These are phyloP conservation scores for Oscheius sp. DNA, from an alignment of 2,888 invertebrate genomes.

Conservation along the genomic window DNA sequence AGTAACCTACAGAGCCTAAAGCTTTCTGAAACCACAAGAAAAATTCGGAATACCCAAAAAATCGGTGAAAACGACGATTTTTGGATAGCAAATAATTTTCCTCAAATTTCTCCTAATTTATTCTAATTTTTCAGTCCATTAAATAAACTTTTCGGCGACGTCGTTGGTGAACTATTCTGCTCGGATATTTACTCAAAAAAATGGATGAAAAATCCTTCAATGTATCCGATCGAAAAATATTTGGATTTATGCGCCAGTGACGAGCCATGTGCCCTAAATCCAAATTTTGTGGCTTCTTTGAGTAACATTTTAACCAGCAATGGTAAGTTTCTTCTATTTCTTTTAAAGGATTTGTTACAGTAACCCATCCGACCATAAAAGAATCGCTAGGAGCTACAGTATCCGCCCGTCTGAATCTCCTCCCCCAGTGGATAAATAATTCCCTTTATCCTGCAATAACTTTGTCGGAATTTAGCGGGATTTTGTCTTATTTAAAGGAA, in stretches of 20 bases:
- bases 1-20: too few relatives aligned
- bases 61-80: too few relatives aligned
- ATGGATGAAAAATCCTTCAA: conserved; percentile 22
- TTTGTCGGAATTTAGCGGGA: conserved; percentile 3
- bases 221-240: conserved; percentile 8
- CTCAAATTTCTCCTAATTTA: too few relatives aligned
- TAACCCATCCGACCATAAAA: conserved; percentile 5
- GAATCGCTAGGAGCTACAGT: conserved; percentile 1
- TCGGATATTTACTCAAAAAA: conserved; percentile 27
- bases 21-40: too few relatives aligned
- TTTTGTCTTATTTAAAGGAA: conserved; percentile 2
- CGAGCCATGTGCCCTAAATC: conserved; percentile 10
- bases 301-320: conserved; percentile 22
- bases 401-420: not conserved
- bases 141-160: conserved; percentile 21
- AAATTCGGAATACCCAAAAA: too few relatives aligned
- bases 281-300: conserved; percentile 3
- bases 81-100: too few relatives aligned
- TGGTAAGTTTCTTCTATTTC: not conserved
- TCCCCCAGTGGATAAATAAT: conserved; percentile 23
- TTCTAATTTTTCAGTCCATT: conserved; percentile 16
- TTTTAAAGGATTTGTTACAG: not conserved
- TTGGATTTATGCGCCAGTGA: not conserved
- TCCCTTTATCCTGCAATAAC: conserved; percentile 17
- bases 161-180: conserved; percentile 20